Base-by-base conservation (phyloP, 2,113 vertebrate species). In the Zosterops lateralis region DNA sequence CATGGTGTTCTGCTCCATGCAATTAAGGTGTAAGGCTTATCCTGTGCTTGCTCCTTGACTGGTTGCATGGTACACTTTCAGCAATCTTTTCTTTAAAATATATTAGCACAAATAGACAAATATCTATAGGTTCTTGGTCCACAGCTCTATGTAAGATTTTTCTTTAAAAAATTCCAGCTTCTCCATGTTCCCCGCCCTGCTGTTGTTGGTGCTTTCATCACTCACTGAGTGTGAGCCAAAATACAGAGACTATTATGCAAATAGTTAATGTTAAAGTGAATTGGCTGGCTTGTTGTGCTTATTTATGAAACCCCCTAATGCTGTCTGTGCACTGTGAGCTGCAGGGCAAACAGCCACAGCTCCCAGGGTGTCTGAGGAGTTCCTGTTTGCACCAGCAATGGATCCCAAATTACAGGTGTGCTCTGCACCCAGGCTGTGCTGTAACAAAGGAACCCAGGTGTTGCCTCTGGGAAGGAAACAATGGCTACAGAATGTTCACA, bases 401-500 rank as follows among this genome's bases (percentile, higher is more conserved):
- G 28, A 50, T 9, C 77, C 77, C 84, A 68, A 72, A 81, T 86
- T 67, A 47, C 48, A 84, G 84, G 70, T 78, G 87, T 92, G 3
- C 40, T 56, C 77, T 51, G 53, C 68, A 51, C 68, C 54, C 77
- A 7, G 84, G 66, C 61, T 92, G 56, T 51, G 83, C 86, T 54
- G 9, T 5, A 66, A 64, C 77, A 87, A 53, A 60, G 65, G 25
- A 2, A 28, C 36, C 28, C 11, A 44, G 12, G 17, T 72, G 25
- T 60, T 9, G 38, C 82, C 85, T 93, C 86, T 75, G 71, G 79
- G 57, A 65, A 76, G 82, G 44, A 68, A 94, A 75, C 25, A 32
- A 9, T 0, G 0, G 20, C 1, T 3, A 6, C 36, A 83, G 19
- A 8, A 26, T 6, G 21, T 26, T 20, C 57, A 28, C 20, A 64